These are phyloP conservation scores for Diachrysia chrysitis DNA, from an alignment of 2,888 invertebrate species.

Conservation along the genomic window DNA sequence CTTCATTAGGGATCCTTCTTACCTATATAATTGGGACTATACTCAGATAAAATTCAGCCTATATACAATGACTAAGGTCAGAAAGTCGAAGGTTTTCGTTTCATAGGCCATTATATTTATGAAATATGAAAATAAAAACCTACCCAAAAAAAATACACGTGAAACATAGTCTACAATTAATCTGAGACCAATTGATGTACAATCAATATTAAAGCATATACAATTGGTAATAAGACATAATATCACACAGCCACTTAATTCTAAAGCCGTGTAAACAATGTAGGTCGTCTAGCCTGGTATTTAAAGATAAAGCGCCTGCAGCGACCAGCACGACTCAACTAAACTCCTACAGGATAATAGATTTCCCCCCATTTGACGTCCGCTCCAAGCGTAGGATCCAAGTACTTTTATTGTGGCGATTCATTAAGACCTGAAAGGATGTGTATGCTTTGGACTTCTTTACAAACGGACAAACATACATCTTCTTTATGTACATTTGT, in stretches of 20 bases:
- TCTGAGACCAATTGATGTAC: not conserved
- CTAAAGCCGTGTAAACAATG: slow-evolving; percentile 1
- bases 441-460: not conserved
- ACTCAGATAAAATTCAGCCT: no score
- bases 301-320: slow-evolving; percentile 1
- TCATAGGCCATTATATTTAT: no score
- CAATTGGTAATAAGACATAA: not conserved
- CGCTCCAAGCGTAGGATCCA: not conserved
- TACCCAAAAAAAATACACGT: no score
- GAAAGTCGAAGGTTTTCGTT: no score
- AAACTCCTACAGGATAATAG: slow-evolving; percentile 1
- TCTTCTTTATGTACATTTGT: no score
- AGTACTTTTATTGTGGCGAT: slow-evolving; percentile 2
- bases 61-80: no score
- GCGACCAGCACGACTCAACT: not conserved
- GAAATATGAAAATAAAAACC: no score
- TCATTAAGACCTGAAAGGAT: not conserved
- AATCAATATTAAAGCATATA: not conserved
- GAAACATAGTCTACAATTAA: no score
- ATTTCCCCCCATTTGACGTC: slow-evolving; percentile 3
- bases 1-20: no score
- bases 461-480: not conserved
- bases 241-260: not conserved
- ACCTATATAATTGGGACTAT: no score
- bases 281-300: slow-evolving; percentile 1